These are phyloP conservation scores for Thereuonema tuberculata DNA, from an alignment of 1,140 invertebrate genomes.

Conservation along the genomic window DNA sequence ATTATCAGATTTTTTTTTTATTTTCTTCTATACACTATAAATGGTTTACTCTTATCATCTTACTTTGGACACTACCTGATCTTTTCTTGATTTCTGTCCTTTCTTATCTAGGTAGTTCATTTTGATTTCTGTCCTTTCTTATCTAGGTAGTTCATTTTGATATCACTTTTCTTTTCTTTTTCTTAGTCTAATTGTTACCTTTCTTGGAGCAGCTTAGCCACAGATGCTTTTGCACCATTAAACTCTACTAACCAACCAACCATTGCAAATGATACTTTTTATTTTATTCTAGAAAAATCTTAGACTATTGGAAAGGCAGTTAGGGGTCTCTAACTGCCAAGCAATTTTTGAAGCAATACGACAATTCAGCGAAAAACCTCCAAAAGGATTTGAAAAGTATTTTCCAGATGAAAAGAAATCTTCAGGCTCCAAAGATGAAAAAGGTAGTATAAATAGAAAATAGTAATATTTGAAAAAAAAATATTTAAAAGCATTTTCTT, in stretches of 20 bases:
- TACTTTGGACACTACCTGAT: too few species aligned
- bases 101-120: not conserved
- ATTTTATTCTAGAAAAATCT: not conserved
- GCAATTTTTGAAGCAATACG: constrained; percentile 38
- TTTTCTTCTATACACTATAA: not conserved
- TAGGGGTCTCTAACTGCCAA: constrained; percentile 21
- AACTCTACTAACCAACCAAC: not conserved
- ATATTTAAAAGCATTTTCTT: too few species aligned
- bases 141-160: not conserved
- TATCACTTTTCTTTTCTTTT: not conserved
- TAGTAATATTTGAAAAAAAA: too few species aligned
- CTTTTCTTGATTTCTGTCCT: too few species aligned
- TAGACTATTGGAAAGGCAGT: not conserved
- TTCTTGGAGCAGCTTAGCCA: not conserved
- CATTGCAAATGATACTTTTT: not conserved
- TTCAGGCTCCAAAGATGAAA: constrained; percentile 16
- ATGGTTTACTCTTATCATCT: too few species aligned
- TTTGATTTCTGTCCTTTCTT: not conserved
- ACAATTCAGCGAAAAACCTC: constrained; percentile 51
- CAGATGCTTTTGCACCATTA: not conserved
- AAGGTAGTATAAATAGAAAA: constrained; percentile 7
- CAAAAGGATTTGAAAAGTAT: constrained; percentile 87
- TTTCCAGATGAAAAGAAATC: constrained; percentile 40
- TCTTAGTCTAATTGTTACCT: not conserved
- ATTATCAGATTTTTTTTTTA: not conserved